Evolutionary conservation across 1,140 invertebrate species (phyloP).

Genomic region (Apis florea): DNA sequence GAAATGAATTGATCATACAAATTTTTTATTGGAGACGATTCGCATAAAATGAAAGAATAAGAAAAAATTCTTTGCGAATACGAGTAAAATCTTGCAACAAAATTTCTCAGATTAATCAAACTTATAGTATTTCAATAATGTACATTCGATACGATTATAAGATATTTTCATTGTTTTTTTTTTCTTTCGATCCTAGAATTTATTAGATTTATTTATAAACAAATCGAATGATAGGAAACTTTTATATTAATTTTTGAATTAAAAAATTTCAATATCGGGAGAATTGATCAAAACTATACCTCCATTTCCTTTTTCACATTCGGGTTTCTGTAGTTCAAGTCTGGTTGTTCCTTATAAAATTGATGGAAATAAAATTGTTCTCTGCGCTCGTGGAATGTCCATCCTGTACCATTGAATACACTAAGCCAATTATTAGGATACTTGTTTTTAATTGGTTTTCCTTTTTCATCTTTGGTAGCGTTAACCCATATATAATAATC

Average conservation of each 20-base stretch:
- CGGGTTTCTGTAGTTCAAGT: constrained; percentile 84
- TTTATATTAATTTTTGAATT: neutral
- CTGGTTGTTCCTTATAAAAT: constrained; percentile 81
- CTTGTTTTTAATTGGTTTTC: fast-evolving
- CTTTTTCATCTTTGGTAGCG: constrained; percentile 65
- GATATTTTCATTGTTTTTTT: too few relatives aligned
- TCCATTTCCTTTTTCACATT: constrained; percentile 81
- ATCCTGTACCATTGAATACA: constrained; percentile 79
- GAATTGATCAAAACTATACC: constrained; percentile 34
- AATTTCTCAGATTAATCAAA: too few relatives aligned
- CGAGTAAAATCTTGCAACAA: too few relatives aligned
- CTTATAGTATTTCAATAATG: too few relatives aligned
- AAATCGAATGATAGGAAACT: too few relatives aligned
- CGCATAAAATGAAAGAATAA: too few relatives aligned
- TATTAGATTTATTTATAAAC: too few relatives aligned
- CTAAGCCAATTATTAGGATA: constrained; percentile 84
- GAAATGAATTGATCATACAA: constrained; percentile 5
- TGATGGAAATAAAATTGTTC: constrained; percentile 82
- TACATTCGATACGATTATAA: too few relatives aligned
- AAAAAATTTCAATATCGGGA: neutral
- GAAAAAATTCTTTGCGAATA: too few relatives aligned
- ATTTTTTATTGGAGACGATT: neutral
- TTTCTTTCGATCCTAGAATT: too few relatives aligned
- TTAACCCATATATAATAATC: constrained; percentile 89
- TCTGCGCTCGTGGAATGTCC: constrained; percentile 76